phyloP scores from a whole-genome alignment of 2,113 vertebrate genomes.

The Strix aluco region DNA sequence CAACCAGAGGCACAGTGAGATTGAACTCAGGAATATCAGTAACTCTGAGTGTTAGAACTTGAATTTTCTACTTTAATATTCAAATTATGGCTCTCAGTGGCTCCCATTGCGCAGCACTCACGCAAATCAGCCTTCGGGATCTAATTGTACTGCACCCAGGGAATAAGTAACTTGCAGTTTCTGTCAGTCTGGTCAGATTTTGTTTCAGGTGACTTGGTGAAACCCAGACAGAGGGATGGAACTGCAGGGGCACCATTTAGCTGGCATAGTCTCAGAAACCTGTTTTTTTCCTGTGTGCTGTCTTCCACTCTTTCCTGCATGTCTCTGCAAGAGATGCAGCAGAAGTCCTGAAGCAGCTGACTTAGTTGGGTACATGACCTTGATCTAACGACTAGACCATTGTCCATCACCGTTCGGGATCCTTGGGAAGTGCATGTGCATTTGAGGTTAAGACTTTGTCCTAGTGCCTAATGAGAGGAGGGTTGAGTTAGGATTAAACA shows the following conservation, averaged over 20 bases:
- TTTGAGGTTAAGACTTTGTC: not conserved
- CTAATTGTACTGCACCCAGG: not conserved
- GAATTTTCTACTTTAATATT: not conserved
- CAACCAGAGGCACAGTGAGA: not conserved
- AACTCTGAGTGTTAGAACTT: not conserved
- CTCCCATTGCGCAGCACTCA: not conserved
- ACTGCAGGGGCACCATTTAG: not conserved
- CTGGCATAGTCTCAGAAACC: not conserved
- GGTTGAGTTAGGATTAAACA: not conserved
- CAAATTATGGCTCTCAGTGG: not conserved
- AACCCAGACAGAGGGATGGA: not conserved
- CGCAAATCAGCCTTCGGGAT: not conserved
- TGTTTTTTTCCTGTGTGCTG: not conserved
- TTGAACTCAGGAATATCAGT: not conserved
- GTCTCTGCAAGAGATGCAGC: not conserved
- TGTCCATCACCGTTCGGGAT: not conserved
- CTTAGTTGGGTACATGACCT: not conserved
- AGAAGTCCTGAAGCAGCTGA: not conserved
- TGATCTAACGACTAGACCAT: not conserved
- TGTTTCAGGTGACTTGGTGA: not conserved
- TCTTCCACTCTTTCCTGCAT: not conserved
- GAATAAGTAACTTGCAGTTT: not conserved
- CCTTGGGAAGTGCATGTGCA: not conserved
- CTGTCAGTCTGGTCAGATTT: not conserved
- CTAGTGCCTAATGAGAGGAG: not conserved